Evolutionary conservation across 2,888 invertebrate genomes (phyloP).

Genomic region (Tetranychus piercei): DNA sequence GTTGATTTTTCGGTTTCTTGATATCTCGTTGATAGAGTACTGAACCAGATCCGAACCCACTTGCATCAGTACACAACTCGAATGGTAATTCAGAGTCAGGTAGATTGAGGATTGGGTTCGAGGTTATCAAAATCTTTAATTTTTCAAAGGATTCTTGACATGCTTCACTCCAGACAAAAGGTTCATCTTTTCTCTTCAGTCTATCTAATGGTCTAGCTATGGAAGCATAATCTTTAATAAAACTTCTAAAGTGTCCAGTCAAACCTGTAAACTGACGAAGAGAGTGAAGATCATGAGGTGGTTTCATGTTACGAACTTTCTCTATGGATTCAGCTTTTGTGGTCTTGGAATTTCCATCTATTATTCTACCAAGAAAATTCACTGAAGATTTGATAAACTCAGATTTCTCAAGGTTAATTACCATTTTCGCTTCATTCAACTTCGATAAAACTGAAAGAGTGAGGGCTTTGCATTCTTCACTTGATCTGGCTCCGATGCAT

Average conservation of each 20-base stretch:
- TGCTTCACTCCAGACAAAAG: background rate
- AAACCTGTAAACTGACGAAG: background rate
- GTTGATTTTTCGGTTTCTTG: background rate
- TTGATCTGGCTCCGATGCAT: background rate
- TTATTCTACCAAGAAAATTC: background rate
- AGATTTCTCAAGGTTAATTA: background rate
- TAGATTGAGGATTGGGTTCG: background rate
- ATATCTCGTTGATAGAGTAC: slow-evolving; percentile 7
- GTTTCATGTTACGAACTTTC: background rate
- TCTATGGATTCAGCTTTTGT: slow-evolving; percentile 1
- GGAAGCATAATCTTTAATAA: background rate
- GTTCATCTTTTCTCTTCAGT: slow-evolving; percentile 1
- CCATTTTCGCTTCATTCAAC: background rate
- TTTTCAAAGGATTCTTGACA: background rate
- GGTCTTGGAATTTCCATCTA: slow-evolving; percentile 7
- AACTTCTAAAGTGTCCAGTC: slow-evolving; percentile 7
- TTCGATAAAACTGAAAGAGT: background rate
- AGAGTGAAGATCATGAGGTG: background rate
- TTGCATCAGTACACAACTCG: slow-evolving; percentile 15
- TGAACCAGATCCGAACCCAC: background rate
- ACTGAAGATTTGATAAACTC: background rate
- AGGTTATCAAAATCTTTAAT: background rate
- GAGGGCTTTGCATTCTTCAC: background rate
- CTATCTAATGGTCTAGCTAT: background rate
- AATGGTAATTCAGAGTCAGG: slow-evolving; percentile 2